Evolutionary conservation across 2,797 vertebrate species (phyloP).

Genomic region (Tolypeutes matacus): DNA sequence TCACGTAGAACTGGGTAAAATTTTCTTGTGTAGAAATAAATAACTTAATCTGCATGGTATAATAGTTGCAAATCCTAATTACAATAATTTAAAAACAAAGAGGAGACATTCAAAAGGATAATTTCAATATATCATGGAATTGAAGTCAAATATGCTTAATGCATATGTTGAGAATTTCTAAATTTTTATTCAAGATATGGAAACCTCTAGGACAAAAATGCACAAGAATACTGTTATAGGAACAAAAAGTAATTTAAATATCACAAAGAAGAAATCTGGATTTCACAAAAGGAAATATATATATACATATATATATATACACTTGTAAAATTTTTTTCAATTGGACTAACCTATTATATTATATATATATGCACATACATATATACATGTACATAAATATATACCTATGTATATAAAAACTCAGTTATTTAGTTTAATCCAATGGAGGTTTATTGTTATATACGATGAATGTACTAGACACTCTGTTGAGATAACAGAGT

Average conservation of each 20-base stretch:
- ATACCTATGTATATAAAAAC: not conserved
- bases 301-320: too few relatives aligned
- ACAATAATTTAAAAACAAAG: constrained; percentile 47
- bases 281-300: not conserved
- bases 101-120: not conserved
- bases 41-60: constrained; percentile 49
- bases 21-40: constrained; percentile 68
- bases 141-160: not conserved
- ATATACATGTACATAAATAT: not conserved
- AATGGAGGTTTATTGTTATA: not conserved
- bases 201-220: not conserved
- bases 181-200: not conserved
- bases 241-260: not conserved
- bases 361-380: not conserved
- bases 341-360: not conserved
- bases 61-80: constrained; percentile 63
- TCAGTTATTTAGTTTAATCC: not conserved
- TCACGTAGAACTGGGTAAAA: constrained; percentile 65
- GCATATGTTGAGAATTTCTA: not conserved
- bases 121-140: not conserved
- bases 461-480: not conserved
- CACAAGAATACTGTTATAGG: not conserved
- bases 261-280: not conserved
- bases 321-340: not conserved
- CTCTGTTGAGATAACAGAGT: not conserved